Conservation (phyloP, 2,888 invertebrate genomes). For the Pyrrhia umbra region DNA sequence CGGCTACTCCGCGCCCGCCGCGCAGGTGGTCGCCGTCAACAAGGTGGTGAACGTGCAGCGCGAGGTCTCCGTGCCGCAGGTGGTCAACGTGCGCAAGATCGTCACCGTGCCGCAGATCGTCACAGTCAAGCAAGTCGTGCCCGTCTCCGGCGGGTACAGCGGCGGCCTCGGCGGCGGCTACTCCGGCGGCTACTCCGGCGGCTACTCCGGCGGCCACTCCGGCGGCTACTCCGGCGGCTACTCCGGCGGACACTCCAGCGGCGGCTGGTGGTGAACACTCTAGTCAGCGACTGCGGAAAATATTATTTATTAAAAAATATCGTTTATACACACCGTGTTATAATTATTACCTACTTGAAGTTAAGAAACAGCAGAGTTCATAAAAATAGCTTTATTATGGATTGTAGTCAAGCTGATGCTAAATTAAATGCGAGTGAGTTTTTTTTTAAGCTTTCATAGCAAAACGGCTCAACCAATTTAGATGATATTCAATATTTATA, state of each 20-base stretch:
- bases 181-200: conserved; percentile 40
- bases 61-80: conserved; percentile 70
- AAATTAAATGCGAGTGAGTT: too few species aligned
- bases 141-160: conserved; percentile 56
- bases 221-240: conserved; percentile 9
- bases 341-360: too few species aligned
- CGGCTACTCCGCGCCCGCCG: conserved; percentile 59
- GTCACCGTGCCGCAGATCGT: conserved; percentile 77
- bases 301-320: background rate
- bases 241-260: conserved; percentile 1
- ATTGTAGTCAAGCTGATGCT: too few species aligned
- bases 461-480: too few species aligned
- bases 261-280: conserved; percentile 10
- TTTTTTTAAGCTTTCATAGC: too few species aligned
- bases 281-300: background rate
- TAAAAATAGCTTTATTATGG: too few species aligned
- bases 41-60: conserved; percentile 72
- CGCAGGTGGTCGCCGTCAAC: conserved; percentile 69
- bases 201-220: conserved; percentile 33
- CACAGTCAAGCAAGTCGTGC: conserved; percentile 71
- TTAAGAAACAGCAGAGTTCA: too few species aligned
- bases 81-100: conserved; percentile 71
- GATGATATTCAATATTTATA: too few species aligned
- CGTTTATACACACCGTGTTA: background rate
- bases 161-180: conserved; percentile 35